Evolutionary conservation across 2,888 invertebrate species (phyloP).

Genomic region (Acanthosepion pharaonis): DNA sequence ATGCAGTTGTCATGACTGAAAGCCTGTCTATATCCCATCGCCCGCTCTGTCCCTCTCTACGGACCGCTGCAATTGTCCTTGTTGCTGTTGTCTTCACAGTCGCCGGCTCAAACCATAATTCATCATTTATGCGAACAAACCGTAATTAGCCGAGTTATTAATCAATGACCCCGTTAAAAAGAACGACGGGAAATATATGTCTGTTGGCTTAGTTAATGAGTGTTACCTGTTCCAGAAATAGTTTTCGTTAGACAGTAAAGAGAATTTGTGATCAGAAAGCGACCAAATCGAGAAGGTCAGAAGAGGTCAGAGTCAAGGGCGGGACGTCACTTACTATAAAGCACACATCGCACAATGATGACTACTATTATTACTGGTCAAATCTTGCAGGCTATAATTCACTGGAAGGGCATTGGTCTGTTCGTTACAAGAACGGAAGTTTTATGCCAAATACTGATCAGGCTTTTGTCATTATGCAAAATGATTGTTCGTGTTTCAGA

Average conservation of each 20-base stretch:
- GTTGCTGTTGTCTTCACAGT: not conserved
- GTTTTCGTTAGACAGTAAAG: not conserved
- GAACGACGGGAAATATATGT: not conserved
- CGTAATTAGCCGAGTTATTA: conserved; percentile 8
- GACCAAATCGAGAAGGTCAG: not conserved
- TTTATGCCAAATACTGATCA: not conserved
- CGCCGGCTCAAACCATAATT: not conserved
- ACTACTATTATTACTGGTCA: not conserved
- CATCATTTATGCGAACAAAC: not conserved
- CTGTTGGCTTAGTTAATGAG: not conserved
- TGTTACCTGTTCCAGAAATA: not conserved
- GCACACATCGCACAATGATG: no score
- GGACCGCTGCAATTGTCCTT: not conserved
- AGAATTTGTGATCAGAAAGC: not conserved
- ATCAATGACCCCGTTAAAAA: not conserved
- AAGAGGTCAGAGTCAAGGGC: no score
- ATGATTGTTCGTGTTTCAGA: not conserved
- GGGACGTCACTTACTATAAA: no score
- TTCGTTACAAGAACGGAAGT: not conserved
- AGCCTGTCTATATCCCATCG: not conserved
- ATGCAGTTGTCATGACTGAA: not conserved
- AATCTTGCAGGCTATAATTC: not conserved
- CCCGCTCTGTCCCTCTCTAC: not conserved
- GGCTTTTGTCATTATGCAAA: not conserved
- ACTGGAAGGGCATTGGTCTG: not conserved